Base-by-base conservation (phyloP, 2,113 vertebrate species). In the Rhizomys pruinosus region DNA sequence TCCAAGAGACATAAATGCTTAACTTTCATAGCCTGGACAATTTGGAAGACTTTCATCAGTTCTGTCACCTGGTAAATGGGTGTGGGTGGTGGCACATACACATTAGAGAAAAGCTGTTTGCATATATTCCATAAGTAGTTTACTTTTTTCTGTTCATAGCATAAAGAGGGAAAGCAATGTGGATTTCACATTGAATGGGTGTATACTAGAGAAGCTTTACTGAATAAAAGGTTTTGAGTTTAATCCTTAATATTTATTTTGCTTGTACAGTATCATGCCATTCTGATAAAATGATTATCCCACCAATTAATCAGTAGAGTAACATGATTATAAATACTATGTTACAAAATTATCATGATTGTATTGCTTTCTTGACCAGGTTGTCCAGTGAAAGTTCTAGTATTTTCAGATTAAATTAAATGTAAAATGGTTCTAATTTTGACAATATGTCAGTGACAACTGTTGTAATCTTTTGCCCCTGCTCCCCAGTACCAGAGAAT, bases 391-490 rank as follows among this genome's bases (percentile, higher is more conserved):
- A 42, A 84, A 4, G 10, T 39, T 19, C 13, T 34, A 57, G 44
- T 68, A n/a, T 82, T 25, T 11, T 20, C 47, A 52, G 47, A 52
- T 52, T 52, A 11, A 52, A 52, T 52, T 52, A 52, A 52, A 52
- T 52, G 11, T 52, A 52, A 52, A 11, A 52, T 52, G 47, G 11
- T 52, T n/a, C n/a, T n/a, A n/a, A n/a, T n/a, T n/a, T n/a, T n/a
- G n/a, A n/a, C n/a, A n/a, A n/a, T n/a, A n/a, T n/a, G n/a, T n/a
- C 52, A 20, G 16, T 86, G n/a, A 47, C 16, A 90, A 27, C 34
- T 27, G 2, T 11, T 4, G 20, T 4, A 5, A 2, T 23, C 55
- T 63, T 32, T 23, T 44, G 8, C 11, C 7, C 1, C 19, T 7
- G 34, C 16, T 37, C 27, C 37, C 32, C 20, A 20, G 11, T 52